Evolutionary conservation across 64 coral and sea anemone genomes (phyloP), one percentile per base, ranked within the genome.

Genomic region (Dendrophyllia cribrosa): DNA sequence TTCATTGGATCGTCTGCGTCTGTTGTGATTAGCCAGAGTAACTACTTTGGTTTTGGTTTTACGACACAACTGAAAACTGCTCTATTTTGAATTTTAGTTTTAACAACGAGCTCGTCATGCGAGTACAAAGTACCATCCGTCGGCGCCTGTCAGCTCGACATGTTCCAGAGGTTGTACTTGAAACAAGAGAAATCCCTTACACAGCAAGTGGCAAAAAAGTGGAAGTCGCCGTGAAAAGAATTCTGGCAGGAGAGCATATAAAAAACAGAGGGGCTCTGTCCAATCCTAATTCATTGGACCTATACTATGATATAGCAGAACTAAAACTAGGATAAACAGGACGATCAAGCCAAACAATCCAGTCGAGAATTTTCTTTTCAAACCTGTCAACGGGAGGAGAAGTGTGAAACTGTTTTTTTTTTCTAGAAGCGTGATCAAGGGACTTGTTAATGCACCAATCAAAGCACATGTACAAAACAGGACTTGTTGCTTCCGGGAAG

Each of bases 171-270:
- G 25, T 91, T 23, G 74, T 99, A 15, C 70, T 99, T 46, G 94
- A 94, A 83, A 99, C 89, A 9, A 87, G 89, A 43, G 97, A 99
- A 68, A 99, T 99, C 9, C 97, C 97, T 52, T 95, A 96, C 78
- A 99, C 97, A 50, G 77, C 91, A 5, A 99, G 93, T 51, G 97
- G 97, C 5, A 99, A 99, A 78, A 99, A 99, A 86, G 94, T 99
- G 6, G 97, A 99, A 80, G 94, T 99, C 0, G 97, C 94, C 6
- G 97, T 99, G 0, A 99, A 96, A 89, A 89, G 87, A 26, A 96
- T 99, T 78, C 59, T 99, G 15, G 83, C 87, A n/a, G 94, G 97
- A 55, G 94, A 96, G 70, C 66, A 88, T 16, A 49, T 99, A 25
- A 89, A 52, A 16, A 93, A 93, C 76, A 91, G 91, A 86, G 94